Conservation (phyloP, 2,113 vertebrate genomes). For the Phasianus colchicus region DNA sequence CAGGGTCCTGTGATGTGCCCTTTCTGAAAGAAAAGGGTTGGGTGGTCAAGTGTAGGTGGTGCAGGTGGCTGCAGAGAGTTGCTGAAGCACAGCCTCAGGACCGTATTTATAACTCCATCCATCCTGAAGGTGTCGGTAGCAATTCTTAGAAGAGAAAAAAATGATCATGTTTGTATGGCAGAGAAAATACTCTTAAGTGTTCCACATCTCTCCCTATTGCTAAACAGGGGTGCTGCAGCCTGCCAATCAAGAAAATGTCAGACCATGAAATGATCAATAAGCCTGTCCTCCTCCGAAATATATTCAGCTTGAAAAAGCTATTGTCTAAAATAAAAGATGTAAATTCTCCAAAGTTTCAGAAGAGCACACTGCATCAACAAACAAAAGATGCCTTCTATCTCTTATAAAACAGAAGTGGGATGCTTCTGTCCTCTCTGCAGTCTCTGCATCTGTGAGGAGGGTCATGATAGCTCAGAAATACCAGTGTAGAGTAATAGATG, state of each 20-base stretch:
- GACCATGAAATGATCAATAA: not conserved
- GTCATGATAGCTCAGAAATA: not conserved
- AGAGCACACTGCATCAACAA: too few relatives aligned
- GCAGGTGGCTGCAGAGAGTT: not conserved
- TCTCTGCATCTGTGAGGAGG: not conserved
- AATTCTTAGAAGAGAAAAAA: not conserved
- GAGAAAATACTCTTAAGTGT: not conserved
- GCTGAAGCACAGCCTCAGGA: not conserved
- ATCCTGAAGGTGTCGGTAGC: rapidly evolving
- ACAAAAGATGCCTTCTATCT: not conserved
- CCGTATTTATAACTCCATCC: not conserved
- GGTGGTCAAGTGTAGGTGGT: not conserved
- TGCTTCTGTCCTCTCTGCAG: not conserved
- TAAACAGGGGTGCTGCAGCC: not conserved
- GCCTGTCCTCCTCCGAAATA: not conserved
- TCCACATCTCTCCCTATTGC: not conserved
- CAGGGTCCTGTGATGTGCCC: not conserved
- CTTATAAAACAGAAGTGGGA: not conserved
- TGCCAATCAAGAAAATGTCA: not conserved
- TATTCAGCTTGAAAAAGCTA: not conserved
- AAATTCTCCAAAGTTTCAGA: not conserved
- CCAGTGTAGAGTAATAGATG: not conserved
- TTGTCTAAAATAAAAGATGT: not conserved
- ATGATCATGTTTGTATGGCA: not conserved
- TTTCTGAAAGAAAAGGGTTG: not conserved